phyloP scores from a whole-genome alignment of 1,140 invertebrate species.

The Doryteuthis pealeii region DNA sequence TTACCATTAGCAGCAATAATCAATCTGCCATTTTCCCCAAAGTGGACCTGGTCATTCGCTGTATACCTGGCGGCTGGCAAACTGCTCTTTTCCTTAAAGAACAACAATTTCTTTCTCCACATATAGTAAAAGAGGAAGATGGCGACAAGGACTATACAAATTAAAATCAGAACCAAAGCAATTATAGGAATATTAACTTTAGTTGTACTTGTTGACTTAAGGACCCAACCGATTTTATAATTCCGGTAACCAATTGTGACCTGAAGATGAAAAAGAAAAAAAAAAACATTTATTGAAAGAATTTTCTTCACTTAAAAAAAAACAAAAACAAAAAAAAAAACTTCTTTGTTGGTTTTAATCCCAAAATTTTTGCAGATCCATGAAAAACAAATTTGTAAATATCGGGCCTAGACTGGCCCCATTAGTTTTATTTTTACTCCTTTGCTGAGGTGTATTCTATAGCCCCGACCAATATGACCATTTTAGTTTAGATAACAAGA shows the following conservation, averaged over 20 bases:
- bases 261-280: conserved; percentile 27
- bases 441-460: no score
- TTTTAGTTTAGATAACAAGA: no score
- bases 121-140: conserved; percentile 36
- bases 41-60: background rate
- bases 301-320: background rate
- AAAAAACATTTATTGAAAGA: background rate
- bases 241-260: conserved; percentile 38
- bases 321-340: background rate
- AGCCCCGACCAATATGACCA: no score
- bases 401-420: background rate
- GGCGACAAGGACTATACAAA: conserved; percentile 31
- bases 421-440: background rate
- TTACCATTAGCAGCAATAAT: background rate
- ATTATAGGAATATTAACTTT: background rate
- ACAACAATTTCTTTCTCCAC: conserved; percentile 26
- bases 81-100: background rate
- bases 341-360: background rate
- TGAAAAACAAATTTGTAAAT: background rate
- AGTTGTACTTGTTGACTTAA: conserved; percentile 17
- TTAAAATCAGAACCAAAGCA: conserved; percentile 28
- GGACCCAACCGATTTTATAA: conserved; percentile 41
- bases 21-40: background rate
- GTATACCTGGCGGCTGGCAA: background rate
- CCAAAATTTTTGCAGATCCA: background rate